Percentiles rank a stretch among this genome's conserved stretches.
Conservation (phyloP, 2,888 invertebrate species). For the Microplitis manilae region DNA sequence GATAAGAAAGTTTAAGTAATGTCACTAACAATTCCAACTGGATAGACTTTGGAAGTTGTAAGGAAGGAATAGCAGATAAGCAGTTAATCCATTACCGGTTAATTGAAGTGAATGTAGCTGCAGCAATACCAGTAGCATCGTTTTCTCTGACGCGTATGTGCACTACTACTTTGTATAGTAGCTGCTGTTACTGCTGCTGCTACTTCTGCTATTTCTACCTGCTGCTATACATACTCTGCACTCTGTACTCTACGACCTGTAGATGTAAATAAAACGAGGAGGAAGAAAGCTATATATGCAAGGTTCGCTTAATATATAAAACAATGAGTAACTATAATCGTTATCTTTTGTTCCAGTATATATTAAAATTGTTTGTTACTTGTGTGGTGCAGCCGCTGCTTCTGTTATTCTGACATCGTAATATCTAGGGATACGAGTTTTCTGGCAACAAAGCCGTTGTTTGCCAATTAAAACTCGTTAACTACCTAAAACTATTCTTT, state of each 20-base stretch:
- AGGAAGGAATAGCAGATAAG: constrained; percentile 55
- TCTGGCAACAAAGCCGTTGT: constrained; percentile 48
- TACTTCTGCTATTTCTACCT: not conserved
- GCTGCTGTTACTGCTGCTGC: not conserved
- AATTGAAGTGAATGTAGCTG: constrained; percentile 60
- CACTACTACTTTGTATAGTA: constrained; percentile 19
- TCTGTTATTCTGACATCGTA: not conserved
- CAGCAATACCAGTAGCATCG: constrained; percentile 45
- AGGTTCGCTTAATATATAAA: constrained; percentile 59
- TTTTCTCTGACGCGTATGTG: constrained; percentile 31
- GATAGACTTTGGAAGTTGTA: not conserved
- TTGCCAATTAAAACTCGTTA: constrained; percentile 61
- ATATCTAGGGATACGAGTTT: constrained; percentile 30
- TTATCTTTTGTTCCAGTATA: constrained; percentile 46
- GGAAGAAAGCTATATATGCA: constrained; percentile 32
- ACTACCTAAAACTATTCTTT: constrained; percentile 44
- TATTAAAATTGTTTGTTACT: not conserved
- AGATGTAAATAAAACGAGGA: constrained; percentile 31
- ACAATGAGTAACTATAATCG: constrained; percentile 62
- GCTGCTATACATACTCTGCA: not conserved
- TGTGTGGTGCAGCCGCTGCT: constrained; percentile 5
- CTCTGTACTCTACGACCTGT: constrained; percentile 23
- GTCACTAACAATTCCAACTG: not conserved
- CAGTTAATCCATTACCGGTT: constrained; percentile 64
- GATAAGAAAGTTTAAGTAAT: constrained; percentile 1